Conservation (phyloP, 2,888 invertebrate genomes). For the Drosophila rubida region DNA sequence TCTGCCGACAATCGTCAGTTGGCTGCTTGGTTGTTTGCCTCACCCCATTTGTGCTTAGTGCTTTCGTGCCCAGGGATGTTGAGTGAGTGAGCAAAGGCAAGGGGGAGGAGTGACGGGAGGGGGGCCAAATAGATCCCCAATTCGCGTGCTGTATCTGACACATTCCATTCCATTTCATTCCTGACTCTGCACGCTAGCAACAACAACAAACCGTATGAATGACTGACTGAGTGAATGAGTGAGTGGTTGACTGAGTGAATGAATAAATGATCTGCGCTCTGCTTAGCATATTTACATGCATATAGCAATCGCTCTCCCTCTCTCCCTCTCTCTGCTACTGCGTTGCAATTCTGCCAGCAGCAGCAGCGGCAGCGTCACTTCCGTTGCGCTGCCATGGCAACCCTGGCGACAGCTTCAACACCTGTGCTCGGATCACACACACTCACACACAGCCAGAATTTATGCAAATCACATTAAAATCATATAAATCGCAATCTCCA, state of each 20-base stretch:
- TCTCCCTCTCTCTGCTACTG: conserved; percentile 6
- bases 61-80: neutral
- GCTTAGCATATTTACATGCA: conserved; percentile 32
- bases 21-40: conserved; percentile 7
- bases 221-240: conserved; percentile 20
- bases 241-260: conserved; percentile 14
- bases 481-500: conserved; percentile 50
- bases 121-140: conserved; percentile 52
- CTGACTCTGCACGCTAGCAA: conserved; percentile 30
- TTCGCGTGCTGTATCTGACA: conserved; percentile 53
- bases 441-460: conserved; percentile 39
- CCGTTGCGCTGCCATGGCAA: conserved; percentile 49
- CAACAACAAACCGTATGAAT: conserved; percentile 41
- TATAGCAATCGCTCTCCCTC: neutral
- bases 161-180: conserved; percentile 42
- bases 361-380: conserved; percentile 42
- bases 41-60: conserved; percentile 51
- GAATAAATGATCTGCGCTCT: conserved; percentile 18
- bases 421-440: conserved; percentile 59
- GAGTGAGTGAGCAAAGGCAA: neutral
- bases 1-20: conserved; percentile 26
- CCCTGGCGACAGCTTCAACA: conserved; percentile 55
- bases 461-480: conserved; percentile 74
- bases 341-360: conserved; percentile 39
- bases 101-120: neutral